Percentiles rank a stretch among this genome's conserved stretches.
Evolutionary conservation across 1,140 invertebrate genomes (phyloP).

Genomic region (Plutomurus gul): DNA sequence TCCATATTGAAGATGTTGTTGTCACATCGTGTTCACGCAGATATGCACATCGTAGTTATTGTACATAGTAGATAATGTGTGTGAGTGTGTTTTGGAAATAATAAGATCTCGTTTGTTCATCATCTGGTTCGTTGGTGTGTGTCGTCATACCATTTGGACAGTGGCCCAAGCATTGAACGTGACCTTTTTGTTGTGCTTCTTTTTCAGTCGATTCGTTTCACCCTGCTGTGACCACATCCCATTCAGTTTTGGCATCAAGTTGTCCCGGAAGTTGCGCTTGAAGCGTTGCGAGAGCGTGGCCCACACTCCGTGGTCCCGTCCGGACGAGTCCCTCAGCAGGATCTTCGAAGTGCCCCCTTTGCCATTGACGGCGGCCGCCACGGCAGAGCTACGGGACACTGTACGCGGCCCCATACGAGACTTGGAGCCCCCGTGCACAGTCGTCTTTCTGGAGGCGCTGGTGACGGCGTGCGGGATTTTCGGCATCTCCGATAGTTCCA

Average conservation of each 20-base stretch:
- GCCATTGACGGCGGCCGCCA: constrained; percentile 5
- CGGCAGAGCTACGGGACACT: constrained; percentile 22
- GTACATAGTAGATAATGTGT: not conserved
- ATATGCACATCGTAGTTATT: no score
- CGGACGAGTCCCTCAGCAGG: constrained; percentile 43
- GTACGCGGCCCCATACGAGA: not conserved
- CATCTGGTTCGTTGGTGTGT: not conserved
- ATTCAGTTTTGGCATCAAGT: constrained; percentile 51
- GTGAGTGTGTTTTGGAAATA: not conserved
- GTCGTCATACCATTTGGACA: constrained; percentile 53
- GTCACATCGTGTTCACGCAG: no score
- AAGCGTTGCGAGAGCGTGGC: constrained; percentile 50
- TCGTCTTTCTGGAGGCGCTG: not conserved
- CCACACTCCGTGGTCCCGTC: constrained; percentile 46
- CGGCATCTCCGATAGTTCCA: constrained; percentile 48
- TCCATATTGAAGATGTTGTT: not conserved
- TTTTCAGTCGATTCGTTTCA: constrained; percentile 39
- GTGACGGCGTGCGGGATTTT: constrained; percentile 37
- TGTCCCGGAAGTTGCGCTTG: constrained; percentile 52
- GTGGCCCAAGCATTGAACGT: constrained; percentile 54
- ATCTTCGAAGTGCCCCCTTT: constrained; percentile 51
- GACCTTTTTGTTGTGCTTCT: constrained; percentile 51
- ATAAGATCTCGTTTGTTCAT: not conserved
- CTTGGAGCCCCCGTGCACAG: not conserved
- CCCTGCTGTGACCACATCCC: constrained; percentile 49